phyloP scores from a whole-genome alignment of 2,888 invertebrate species.

The Thymelicus sylvestris region DNA sequence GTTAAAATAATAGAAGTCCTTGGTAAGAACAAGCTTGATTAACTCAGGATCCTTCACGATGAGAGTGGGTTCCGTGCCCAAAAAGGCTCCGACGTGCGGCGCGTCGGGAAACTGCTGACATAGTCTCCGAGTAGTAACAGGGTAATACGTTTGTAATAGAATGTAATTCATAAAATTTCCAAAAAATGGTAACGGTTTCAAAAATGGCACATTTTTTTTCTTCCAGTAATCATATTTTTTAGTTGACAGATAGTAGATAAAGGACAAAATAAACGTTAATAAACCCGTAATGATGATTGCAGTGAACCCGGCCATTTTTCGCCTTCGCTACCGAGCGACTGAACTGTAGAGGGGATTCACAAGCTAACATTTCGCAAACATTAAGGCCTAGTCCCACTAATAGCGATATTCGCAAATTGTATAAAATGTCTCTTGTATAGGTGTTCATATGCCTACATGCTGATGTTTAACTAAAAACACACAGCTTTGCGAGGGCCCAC shows the following conservation, averaged over 20 bases:
- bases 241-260: conserved; percentile 27
- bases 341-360: not conserved
- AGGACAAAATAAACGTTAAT: conserved; percentile 12
- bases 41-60: conserved; percentile 62
- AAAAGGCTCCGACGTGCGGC: conserved; percentile 65
- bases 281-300: not conserved
- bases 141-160: conserved; percentile 51
- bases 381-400: too few relatives aligned
- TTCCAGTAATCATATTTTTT: conserved; percentile 56
- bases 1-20: conserved; percentile 68
- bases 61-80: conserved; percentile 64
- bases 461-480: too few relatives aligned
- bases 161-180: conserved; percentile 63
- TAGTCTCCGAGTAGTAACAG: conserved; percentile 51
- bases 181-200: conserved; percentile 55
- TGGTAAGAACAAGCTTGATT: conserved; percentile 60
- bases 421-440: too few relatives aligned
- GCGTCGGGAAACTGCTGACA: conserved; percentile 57
- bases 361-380: too few relatives aligned
- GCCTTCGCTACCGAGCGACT: not conserved
- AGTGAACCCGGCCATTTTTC: not conserved
- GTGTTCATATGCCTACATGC: too few relatives aligned
- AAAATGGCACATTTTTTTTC: conserved; percentile 55
- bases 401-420: too few relatives aligned
- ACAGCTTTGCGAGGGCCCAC: too few relatives aligned